Evolutionary conservation across 2,113 vertebrate species (phyloP), one percentile per base, ranked within the genome.

Genomic region (Ascaphus truei): DNA sequence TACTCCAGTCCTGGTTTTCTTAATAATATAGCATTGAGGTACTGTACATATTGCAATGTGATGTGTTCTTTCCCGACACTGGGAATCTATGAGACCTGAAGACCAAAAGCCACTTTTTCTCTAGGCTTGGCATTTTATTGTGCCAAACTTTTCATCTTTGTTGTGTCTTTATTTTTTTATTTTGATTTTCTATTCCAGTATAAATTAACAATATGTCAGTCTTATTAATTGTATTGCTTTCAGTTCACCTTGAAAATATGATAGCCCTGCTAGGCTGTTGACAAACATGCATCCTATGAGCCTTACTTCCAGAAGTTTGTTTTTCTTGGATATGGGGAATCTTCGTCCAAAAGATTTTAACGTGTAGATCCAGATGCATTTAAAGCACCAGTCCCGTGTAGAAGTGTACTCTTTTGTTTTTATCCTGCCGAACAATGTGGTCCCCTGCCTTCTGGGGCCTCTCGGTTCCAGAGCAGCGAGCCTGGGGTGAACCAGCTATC

Each of bases 1-100:
- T 69, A 69, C 45, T 60, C 56, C 66, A 69, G 66, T 69, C 66
- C 66, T 69, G 66, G 66, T 69, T 69, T 69, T 69, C 66, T 69
- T 60, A 58, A n/a, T n/a, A n/a, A n/a, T n/a, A n/a, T n/a, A n/a
- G n/a, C n/a, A n/a, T n/a, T n/a, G n/a, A n/a, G n/a, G n/a, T n/a
- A n/a, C n/a, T 69, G 50, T 69, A 59, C 27, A 60, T 60, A 58
- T 56, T 57, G 34, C 43, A 56, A 33, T 29, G 27, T 56, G 22
- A 69, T 60, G 55, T 69, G 36, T 52, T 52, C 50, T 65, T 68
- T 51, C 51, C 55, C 60, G 55, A 60, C 50, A 53, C 51, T 34
- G 37, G 55, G 43, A 41, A 69, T 41, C 55, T 69, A 43, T 57
- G 27, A 57, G 34, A 58, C n/a, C 27, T 36, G 43, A 69, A 48